Conservation (phyloP, 2,113 vertebrate species). For the Mus pahari region DNA sequence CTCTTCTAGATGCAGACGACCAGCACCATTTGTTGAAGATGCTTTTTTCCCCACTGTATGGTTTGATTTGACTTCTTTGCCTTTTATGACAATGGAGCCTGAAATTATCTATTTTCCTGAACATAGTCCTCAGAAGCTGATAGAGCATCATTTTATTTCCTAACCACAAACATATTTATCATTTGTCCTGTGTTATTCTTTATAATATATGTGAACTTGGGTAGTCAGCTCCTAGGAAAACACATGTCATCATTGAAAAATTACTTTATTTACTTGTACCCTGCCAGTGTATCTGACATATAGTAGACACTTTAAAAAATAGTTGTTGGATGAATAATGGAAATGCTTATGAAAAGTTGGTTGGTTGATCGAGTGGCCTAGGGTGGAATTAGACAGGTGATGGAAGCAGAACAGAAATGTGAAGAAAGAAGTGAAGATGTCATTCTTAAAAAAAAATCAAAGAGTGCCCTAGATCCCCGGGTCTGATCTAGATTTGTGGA, state of each 20-base stretch:
- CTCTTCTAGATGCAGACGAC: no score
- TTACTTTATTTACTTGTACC: not conserved
- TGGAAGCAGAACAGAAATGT: conserved; percentile 8
- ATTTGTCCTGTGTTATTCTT: not conserved
- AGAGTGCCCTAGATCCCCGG: not conserved
- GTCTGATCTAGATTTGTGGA: conserved; percentile 29
- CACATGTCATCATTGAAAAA: conserved; percentile 5
- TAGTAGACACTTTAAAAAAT: conserved; percentile 22
- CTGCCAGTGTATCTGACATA: not conserved
- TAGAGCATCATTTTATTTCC: not conserved
- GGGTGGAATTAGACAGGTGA: not conserved
- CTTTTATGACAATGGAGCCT: not conserved
- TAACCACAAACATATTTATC: not conserved
- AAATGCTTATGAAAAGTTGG: conserved; percentile 12
- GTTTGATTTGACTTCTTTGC: no score
- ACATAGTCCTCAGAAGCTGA: not conserved
- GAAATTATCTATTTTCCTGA: not conserved
- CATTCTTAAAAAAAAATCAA: conserved; percentile 59
- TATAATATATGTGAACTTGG: not conserved
- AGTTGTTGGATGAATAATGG: conserved; percentile 22
- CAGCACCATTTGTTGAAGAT: no score
- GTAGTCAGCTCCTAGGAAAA: not conserved
- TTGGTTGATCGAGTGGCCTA: not conserved
- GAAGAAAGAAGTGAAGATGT: conserved; percentile 20
- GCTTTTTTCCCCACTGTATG: no score